phyloP scores from a whole-genome alignment of 2,888 invertebrate genomes.

The Chloroclysta siterata region DNA sequence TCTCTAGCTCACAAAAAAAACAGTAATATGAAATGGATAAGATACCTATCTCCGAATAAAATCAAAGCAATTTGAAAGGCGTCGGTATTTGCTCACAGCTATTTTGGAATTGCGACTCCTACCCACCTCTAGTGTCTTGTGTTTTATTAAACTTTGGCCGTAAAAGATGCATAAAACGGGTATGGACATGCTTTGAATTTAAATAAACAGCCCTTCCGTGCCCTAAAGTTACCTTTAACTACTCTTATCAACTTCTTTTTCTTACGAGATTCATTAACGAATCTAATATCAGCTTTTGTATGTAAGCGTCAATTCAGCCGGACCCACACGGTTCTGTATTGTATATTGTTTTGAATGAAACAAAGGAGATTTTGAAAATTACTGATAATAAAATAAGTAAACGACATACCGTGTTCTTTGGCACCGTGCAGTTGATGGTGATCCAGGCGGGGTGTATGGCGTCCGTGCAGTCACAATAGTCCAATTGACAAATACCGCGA shows the following conservation, averaged over 20 bases:
- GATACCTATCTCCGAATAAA: conserved; percentile 41
- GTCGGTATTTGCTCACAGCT: conserved; percentile 40
- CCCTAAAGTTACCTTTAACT: conserved; percentile 30
- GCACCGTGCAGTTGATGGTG: conserved; percentile 87
- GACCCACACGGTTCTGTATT: neutral
- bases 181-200: conserved; percentile 51
- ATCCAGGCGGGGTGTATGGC: conserved; percentile 85
- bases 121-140: conserved; percentile 40
- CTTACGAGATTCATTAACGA: neutral
- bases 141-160: conserved; percentile 44
- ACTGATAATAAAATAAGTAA: conserved; percentile 2
- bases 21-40: conserved; percentile 31
- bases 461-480: conserved; percentile 86
- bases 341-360: conserved; percentile 16
- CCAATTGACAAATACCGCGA: conserved; percentile 76
- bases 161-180: conserved; percentile 40
- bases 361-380: conserved; percentile 4
- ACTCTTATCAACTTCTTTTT: neutral
- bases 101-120: conserved; percentile 48
- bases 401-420: conserved; percentile 81
- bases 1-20: too few species aligned
- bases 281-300: neutral
- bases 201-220: conserved; percentile 50
- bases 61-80: conserved; percentile 37
- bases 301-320: neutral